These are phyloP conservation scores for Herpetotheres cachinnans DNA, from an alignment of 2,113 vertebrate genomes.

Conservation along the genomic window DNA sequence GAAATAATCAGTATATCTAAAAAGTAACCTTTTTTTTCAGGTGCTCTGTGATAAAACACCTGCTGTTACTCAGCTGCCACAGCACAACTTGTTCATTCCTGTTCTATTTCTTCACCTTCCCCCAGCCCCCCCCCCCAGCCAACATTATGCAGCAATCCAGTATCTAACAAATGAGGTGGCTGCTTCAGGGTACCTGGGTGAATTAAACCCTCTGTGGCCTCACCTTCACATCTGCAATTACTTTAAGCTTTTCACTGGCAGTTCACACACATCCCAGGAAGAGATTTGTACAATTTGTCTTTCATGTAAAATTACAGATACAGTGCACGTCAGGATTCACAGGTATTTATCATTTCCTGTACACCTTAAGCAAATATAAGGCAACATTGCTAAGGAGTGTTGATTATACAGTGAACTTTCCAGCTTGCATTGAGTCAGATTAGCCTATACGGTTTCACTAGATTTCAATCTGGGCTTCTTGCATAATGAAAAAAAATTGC, in stretches of 20 bases:
- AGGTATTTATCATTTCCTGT: background rate
- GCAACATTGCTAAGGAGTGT: background rate
- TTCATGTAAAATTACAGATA: background rate
- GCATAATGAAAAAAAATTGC: background rate
- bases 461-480: background rate
- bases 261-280: background rate
- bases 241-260: background rate
- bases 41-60: background rate
- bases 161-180: background rate
- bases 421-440: background rate
- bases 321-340: background rate
- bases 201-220: background rate
- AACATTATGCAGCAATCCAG: background rate
- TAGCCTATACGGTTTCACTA: background rate
- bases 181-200: background rate
- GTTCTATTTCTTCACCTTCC: background rate
- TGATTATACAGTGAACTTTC: background rate
- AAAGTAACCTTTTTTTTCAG: background rate
- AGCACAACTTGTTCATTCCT: background rate
- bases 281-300: background rate
- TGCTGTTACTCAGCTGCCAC: background rate
- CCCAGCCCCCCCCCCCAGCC: too few relatives aligned
- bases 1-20: background rate
- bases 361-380: background rate
- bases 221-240: background rate